Base-by-base conservation (phyloP, 2,113 vertebrate species). In the Chauna torquata region DNA sequence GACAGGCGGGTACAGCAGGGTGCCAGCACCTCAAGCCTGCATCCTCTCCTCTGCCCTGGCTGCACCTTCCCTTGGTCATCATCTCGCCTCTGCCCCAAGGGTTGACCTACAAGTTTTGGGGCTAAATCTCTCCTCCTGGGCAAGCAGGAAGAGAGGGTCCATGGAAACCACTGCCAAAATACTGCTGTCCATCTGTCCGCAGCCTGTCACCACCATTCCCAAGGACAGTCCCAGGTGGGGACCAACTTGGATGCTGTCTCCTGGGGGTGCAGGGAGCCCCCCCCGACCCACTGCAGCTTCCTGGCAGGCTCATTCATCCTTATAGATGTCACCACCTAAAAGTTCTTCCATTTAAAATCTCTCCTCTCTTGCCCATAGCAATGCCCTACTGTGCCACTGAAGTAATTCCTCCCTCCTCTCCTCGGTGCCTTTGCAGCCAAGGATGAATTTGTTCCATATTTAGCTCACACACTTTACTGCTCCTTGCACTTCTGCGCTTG, bases 61-160 rank as follows among this genome's bases (percentile, higher is more conserved):
- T 30, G 2, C 9, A 6, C n/a, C 64, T 62, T 45, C 27, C 20
- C 27, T 22, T 1, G 1, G 34, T 6, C 65, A 58, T 16, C 7
- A 0, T 18, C 17, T 64, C 1, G 0, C 12, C 24, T 28, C 49
- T 4, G 1, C 12, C 12, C 79, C 27, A n/a, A 54, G 81, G 16
- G 0, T 1, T 14, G 38, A 42, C 12, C 59, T 16, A 16, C 2
- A 11, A 30, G 34, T 70, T 66, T 47, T 16, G 36, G 74, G 86
- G 62, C 17, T 8, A 59, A 71, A 87, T 30, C n/a, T 49, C 50
- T 54, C 38, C 19, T 64, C n/a, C 32, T 54, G 40, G 23, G 38
- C 61, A 68, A 16, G 50, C 11, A 78, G 55, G 69, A 44, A 19
- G 32, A 23, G 65, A 66, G 15, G 9, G 38, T 25, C 22, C 78